phyloP scores from a whole-genome alignment of 2,888 invertebrate genomes.

The Hydrotaea diabolus region DNA sequence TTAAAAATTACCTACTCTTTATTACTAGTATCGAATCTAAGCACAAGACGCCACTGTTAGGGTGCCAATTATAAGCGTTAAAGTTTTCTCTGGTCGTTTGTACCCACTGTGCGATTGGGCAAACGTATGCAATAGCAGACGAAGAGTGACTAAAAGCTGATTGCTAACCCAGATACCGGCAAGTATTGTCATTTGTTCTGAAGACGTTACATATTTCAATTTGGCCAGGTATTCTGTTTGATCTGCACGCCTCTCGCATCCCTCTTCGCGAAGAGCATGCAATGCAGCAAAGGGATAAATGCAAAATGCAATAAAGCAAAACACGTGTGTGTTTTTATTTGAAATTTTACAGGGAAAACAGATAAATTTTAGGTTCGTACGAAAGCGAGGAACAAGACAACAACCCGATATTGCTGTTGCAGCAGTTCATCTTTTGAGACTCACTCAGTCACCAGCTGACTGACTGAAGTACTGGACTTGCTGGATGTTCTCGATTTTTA shows the following conservation, averaged over 20 bases:
- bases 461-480: conserved; percentile 22
- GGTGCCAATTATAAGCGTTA: too few species aligned
- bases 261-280: not conserved
- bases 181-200: conserved; percentile 63
- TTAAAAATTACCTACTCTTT: too few species aligned
- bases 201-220: conserved; percentile 66
- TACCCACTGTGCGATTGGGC: not conserved
- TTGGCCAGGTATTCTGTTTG: conserved; percentile 65
- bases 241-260: not conserved
- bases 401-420: not conserved
- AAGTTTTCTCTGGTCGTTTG: not conserved
- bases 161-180: conserved; percentile 65
- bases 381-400: not conserved
- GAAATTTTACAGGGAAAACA: conserved; percentile 4
- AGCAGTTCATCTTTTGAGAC: conserved; percentile 27
- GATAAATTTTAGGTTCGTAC: conserved; percentile 23
- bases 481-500: conserved; percentile 61
- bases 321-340: conserved; percentile 61
- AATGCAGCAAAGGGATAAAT: not conserved
- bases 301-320: conserved; percentile 44
- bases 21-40: too few species aligned
- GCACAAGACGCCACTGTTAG: too few species aligned
- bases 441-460: not conserved
- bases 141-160: conserved; percentile 66
- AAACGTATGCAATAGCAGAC: not conserved